phyloP scores from a whole-genome alignment of 1,140 invertebrate genomes.

The Drosophila simulans region DNA sequence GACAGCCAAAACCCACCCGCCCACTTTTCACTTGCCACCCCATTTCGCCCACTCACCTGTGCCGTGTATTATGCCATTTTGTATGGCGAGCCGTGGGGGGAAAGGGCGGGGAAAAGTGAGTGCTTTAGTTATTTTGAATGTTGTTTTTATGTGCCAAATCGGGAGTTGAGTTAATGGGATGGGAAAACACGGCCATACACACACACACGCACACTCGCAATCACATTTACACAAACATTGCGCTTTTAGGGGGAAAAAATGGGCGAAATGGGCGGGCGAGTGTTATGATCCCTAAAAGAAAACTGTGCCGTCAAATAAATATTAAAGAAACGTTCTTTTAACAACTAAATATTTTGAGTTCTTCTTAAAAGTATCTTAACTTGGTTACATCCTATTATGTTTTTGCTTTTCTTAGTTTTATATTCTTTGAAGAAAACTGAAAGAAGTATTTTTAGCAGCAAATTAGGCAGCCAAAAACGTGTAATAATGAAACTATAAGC shows the following conservation, averaged over 20 bases:
- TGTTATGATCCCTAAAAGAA: conserved; percentile 26
- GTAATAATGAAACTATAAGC: conserved; percentile 15
- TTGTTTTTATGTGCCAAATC: conserved; percentile 50
- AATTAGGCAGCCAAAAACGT: conserved; percentile 56
- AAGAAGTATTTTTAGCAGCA: conserved; percentile 76
- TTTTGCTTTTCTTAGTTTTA: background rate
- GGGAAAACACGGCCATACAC: conserved; percentile 32
- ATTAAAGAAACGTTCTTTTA: conserved; percentile 17
- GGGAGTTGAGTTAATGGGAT: conserved; percentile 52
- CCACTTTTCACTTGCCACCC: conserved; percentile 15
- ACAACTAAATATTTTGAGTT: background rate
- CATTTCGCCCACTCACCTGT: background rate
- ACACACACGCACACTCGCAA: conserved; percentile 1
- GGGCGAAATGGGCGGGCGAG: background rate
- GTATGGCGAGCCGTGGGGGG: background rate
- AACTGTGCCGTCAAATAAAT: conserved; percentile 22
- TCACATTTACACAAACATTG: conserved; percentile 36
- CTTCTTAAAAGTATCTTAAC: too few relatives aligned
- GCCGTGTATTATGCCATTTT: conserved; percentile 37
- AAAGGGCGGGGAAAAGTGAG: conserved; percentile 17
- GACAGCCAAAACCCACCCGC: background rate
- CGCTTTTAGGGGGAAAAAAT: conserved; percentile 22
- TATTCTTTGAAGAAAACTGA: conserved; percentile 29
- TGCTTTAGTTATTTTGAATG: conserved; percentile 56
- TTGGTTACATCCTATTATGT: background rate